Base-by-base conservation (phyloP, 2,113 vertebrate genomes). In the Daboia siamensis region DNA sequence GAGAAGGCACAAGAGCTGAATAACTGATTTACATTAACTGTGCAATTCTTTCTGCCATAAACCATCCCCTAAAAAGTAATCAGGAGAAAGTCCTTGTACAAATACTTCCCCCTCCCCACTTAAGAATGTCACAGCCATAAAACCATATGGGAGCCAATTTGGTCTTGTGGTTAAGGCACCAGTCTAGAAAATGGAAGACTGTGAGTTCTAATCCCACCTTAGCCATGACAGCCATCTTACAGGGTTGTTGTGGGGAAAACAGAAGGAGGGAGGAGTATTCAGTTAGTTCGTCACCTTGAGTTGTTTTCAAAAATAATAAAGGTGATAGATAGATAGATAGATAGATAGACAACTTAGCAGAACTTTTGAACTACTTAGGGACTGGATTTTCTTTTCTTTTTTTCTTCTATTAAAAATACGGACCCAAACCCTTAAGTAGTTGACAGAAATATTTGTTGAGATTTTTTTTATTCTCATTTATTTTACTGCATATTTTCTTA, bases 391-490 rank as follows among this genome's bases (percentile, higher is more conserved):
- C 2, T 23, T 93, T 39, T 39, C n/a, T 39, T 39, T 61, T 90
- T 61, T 91, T 46, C 61, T 86, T 55, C n/a, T 89, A 91, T 94
- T 55, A 24, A 1, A 13, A 39, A 12, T 13, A 2, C 21, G 33
- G 84, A 52, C 23, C 33, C 89, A 48, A 0, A 44, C 13, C 33
- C 17, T 20, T 0, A 56, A 44, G 59, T 20, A 89, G 89, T 89
- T 93, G 93, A 87, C 21, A 2, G 87, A 91, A 86, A 85, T 85
- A 54, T 52, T 90, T 92, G 69, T 52, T 90, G 86, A 48, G 13
- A 5, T 84, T 93, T 74, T 94, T 90, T 95, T 84, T 46, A 0
- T n/a, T 44, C 0, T 56, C 0, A 0, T 86, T 94, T 91, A 20
- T 57, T 48, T 61, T 48, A 48, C 56, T 61, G 56, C 9, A 86